A percentile compares a stretch with the other conserved stretches of the same genome.
phyloP scores from a whole-genome alignment of 2,113 vertebrate genomes.

The Cyprinodon brontotheroides region DNA sequence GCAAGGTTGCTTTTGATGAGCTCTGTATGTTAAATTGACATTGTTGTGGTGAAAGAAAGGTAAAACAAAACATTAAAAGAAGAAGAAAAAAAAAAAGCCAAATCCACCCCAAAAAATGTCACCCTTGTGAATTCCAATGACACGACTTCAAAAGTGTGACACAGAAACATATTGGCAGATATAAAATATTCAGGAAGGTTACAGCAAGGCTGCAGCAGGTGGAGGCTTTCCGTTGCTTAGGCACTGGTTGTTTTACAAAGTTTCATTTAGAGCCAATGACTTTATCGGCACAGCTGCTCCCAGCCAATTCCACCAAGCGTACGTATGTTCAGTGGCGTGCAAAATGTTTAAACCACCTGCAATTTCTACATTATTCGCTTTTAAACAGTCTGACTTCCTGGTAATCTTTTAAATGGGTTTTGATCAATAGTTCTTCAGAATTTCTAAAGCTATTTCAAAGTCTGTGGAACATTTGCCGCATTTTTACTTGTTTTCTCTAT shows the following conservation, averaged over 20 bases:
- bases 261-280: conserved; percentile 34
- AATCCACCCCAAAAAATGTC: conserved; percentile 35
- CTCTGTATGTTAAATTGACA: conserved; percentile 58
- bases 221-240: conserved; percentile 11
- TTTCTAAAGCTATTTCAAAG: background rate
- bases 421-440: background rate
- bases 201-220: conserved; percentile 53
- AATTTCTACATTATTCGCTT: background rate
- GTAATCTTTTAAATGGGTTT: background rate
- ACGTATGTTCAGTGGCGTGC: background rate
- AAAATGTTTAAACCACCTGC: background rate
- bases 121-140: conserved; percentile 43
- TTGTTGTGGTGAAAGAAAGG: conserved; percentile 39
- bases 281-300: conserved; percentile 32
- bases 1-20: conserved; percentile 64
- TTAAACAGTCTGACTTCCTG: background rate
- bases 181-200: conserved; percentile 67
- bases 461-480: background rate
- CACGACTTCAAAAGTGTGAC: conserved; percentile 58
- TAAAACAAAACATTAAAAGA: conserved; percentile 45
- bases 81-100: conserved; percentile 29
- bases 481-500: background rate
- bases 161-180: conserved; percentile 55
- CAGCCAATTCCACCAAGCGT: conserved; percentile 6
- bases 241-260: conserved; percentile 5